Evolutionary conservation across 2,888 invertebrate genomes (phyloP), one percentile per base, ranked within the genome.

Genomic region (Neria commutata): DNA sequence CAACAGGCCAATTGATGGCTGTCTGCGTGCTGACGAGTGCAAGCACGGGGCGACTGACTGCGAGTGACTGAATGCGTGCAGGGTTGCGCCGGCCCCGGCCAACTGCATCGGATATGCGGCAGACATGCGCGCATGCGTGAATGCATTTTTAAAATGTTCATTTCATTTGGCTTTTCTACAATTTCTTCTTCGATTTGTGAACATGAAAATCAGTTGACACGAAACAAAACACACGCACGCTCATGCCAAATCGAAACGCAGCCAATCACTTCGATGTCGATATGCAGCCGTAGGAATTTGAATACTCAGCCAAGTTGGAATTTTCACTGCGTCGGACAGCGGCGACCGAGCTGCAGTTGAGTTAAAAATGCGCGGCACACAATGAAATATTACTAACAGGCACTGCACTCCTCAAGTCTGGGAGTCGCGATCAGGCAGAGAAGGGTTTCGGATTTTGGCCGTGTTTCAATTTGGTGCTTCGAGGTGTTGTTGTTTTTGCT

Each of bases 351-450:
- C n/a, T n/a, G n/a, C n/a, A n/a, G 40, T 62, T 56, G 42, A 50
- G 56, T 63, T 67, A 61, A 61, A 62, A 65, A 67, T 67, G 62
- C 67, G 57, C 16, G 58, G 59, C 67, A 64, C 65, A 65, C 60
- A 66, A 67, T 65, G 61, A 67, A 64, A 61, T 66, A 67, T 66
- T 66, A 67, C 61, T 64, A 65, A 62, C 67, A 66, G 63, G 60
- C 56, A 58, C 48, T 62, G 6, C 10, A 37, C 37, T 37, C 29
- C 11, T 29, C 10, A 37, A n/a, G n/a, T n/a, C 37, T 37, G 37
- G 11, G 6, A 8, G 4, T 37, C 10, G 37, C n/a, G 37, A 6
- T 14, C n/a, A n/a, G 4, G 37, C n/a, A 37, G 6, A 8, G 37
- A 37, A 37, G 37, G 37, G 37, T 37, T n/a, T 14, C 42, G 17